Evolutionary conservation across 2,888 invertebrate species (phyloP).

Genomic region (Pegoplata infirma): DNA sequence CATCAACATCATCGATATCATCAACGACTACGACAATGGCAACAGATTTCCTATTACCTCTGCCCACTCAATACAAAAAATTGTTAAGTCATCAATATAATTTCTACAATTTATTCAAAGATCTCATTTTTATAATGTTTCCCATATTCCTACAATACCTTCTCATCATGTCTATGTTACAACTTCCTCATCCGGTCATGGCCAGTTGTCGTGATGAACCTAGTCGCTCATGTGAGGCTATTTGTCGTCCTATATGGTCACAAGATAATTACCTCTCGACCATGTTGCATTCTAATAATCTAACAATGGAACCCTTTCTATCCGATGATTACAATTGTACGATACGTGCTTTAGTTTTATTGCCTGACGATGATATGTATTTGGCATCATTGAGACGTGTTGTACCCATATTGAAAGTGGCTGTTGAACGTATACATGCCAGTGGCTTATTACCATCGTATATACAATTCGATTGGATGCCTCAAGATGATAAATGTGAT

Average conservation of each 20-base stretch:
- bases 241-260: conserved; percentile 65
- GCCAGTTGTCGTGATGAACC: conserved; percentile 70
- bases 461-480: conserved; percentile 81
- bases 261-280: conserved; percentile 33
- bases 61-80: background rate
- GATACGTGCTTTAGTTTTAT: conserved; percentile 82
- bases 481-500: conserved; percentile 86
- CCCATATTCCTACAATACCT: background rate
- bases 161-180: background rate
- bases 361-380: conserved; percentile 81
- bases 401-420: conserved; percentile 82
- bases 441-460: conserved; percentile 81
- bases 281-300: background rate
- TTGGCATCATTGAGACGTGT: conserved; percentile 82
- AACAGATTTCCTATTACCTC: background rate
- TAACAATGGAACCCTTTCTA: background rate
- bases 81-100: background rate
- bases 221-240: conserved; percentile 72
- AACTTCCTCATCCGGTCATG: background rate
- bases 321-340: conserved; percentile 78
- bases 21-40: conserved; percentile 1
- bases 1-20: background rate
- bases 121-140: conserved; percentile 2
- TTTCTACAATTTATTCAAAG: background rate
- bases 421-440: conserved; percentile 80